Evolutionary conservation across 2,797 vertebrate genomes (phyloP), one percentile per base, ranked within the genome.

Genomic region (Malurus splendens): DNA sequence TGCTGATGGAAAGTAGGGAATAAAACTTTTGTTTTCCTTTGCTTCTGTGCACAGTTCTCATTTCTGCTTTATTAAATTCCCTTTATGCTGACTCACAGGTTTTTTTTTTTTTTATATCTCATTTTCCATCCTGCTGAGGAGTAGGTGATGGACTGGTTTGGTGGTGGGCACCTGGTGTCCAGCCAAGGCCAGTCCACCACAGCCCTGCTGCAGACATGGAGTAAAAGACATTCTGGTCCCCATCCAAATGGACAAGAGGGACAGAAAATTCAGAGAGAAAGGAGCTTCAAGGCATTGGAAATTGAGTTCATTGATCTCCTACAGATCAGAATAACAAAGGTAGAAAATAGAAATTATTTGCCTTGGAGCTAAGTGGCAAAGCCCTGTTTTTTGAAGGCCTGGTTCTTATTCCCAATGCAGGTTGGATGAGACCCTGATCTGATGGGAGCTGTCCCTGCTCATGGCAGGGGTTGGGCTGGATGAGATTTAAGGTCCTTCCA

Each of bases 311-410:
- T 36, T 28, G 22, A 2, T 48, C 27, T 28, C 47, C 42, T 14
- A 23, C 5, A 38, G 60, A 36, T n/a, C 61, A 54, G n/a, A 60
- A 59, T 10, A 23, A 11, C 25, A 13, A 30, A 24, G 60, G 41
- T 20, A 47, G 47, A 54, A 59, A 52, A n/a, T 1, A 41, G 28
- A n/a, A 48, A 24, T 24, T 0, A 4, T 66, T 66, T n/a, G 2
- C 16, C 20, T 25, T 2, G 0, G 14, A 32, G 51, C 17, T 33
- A 28, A 65, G 39, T 10, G 41, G 17, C 52, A 52, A n/a, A 47
- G 30, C 18, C 13, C 23, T 19, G n/a, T 24, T 81, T 44, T 11
- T 38, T 30, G 47, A 67, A 45, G 52, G 15, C 18, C 54, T 23
- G 36, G 10, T 17, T 7, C 25, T 16, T 38, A 14, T 5, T 42